Conservation (phyloP, 2,113 vertebrate species). For the cattle (Bos taurus) region ARS-UCD2.0 NC_037346.1:8726501-8727000, state of each 20-base stretch:
- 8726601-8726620: background rate
- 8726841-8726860: background rate
- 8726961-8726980: conserved; percentile 42
- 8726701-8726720: background rate
- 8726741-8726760: background rate
- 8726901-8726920: background rate
- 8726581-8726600: background rate
- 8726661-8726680: background rate
- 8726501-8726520: background rate
- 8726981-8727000: conserved; percentile 15
- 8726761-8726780: background rate
- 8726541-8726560: background rate
- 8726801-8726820: too few species aligned
- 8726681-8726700: background rate
- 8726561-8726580: background rate
- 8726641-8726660: background rate
- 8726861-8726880: background rate
- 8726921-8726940: background rate
- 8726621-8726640: background rate
- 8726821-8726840: background rate
- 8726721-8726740: background rate
- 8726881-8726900: background rate
- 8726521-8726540: background rate
- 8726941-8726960: conserved; percentile 30
- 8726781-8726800: background rate